phyloP scores from a whole-genome alignment of 1,140 invertebrate genomes.

The Bombus fervidus region DNA sequence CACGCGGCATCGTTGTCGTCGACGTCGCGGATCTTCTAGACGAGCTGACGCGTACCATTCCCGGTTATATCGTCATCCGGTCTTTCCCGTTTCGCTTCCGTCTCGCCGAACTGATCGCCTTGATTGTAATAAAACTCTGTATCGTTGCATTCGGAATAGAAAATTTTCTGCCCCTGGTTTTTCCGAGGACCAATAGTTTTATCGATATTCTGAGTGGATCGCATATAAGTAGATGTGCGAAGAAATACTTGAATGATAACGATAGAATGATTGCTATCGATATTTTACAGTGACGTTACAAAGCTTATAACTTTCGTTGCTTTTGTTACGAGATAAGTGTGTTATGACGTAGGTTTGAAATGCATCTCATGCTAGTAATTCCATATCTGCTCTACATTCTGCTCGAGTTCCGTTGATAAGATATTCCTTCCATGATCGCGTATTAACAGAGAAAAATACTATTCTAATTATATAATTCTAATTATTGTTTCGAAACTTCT shows the following conservation, averaged over 20 bases:
- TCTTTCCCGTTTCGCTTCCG: neutral
- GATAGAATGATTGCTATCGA: neutral
- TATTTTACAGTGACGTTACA: too few species aligned
- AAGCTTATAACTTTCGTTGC: neutral
- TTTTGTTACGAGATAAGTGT: neutral
- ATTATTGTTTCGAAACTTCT: neutral
- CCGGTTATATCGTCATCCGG: slow-evolving; percentile 9
- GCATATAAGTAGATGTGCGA: neutral
- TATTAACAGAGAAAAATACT: neutral
- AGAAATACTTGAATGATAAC: neutral
- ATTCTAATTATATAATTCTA: neutral
- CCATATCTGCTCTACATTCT: neutral
- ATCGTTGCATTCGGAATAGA: neutral
- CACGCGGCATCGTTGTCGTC: slow-evolving; percentile 16
- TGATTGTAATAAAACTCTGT: slow-evolving; percentile 10
- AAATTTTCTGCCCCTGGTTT: neutral
- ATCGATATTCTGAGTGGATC: neutral
- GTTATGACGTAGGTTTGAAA: neutral
- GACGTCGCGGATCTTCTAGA: slow-evolving; percentile 22
- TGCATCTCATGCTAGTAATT: neutral
- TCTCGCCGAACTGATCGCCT: neutral
- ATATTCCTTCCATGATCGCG: neutral
- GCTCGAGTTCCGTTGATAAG: too few species aligned
- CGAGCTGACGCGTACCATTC: slow-evolving; percentile 5
- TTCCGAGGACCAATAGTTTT: too few species aligned